phyloP scores from a whole-genome alignment of 1,140 invertebrate species.

The Zaprionus africanus region DNA sequence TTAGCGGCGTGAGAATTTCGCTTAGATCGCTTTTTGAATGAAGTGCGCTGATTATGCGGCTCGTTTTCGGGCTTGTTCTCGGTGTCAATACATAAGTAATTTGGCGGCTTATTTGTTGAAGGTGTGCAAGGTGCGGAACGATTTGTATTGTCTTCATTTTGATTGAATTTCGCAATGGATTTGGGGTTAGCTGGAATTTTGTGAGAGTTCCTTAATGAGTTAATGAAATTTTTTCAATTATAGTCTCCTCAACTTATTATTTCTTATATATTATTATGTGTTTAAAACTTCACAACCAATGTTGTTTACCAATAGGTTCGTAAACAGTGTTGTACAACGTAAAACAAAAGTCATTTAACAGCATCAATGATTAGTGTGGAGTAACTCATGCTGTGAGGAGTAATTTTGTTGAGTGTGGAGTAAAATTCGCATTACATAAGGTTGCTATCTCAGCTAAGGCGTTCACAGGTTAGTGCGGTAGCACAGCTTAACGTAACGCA shows the following conservation, averaged over 20 bases:
- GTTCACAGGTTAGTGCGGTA: not conserved
- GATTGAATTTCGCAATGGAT: not conserved
- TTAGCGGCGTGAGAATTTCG: constrained; percentile 38
- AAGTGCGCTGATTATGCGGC: constrained; percentile 33
- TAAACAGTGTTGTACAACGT: constrained; percentile 14
- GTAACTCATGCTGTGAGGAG: not conserved
- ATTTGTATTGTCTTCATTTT: constrained; percentile 5
- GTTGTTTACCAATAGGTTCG: not conserved
- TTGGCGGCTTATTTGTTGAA: not conserved
- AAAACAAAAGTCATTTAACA: not conserved
- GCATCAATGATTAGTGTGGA: not conserved
- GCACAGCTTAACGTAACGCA: not conserved
- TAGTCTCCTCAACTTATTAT: not conserved
- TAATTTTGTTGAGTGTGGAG: not conserved
- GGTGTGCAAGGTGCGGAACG: constrained; percentile 8
- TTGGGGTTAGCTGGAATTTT: not conserved
- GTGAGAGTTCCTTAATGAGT: not conserved
- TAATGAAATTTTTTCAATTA: not conserved
- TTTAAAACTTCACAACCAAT: not conserved
- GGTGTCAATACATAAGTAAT: constrained; percentile 28
- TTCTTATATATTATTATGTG: not conserved
- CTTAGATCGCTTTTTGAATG: constrained; percentile 28
- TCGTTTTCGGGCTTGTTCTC: constrained; percentile 7
- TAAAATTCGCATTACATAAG: not conserved
- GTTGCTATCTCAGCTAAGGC: not conserved